These are phyloP conservation scores for Meiosimyza decipiens DNA, from an alignment of 2,888 invertebrate species.

Conservation along the genomic window DNA sequence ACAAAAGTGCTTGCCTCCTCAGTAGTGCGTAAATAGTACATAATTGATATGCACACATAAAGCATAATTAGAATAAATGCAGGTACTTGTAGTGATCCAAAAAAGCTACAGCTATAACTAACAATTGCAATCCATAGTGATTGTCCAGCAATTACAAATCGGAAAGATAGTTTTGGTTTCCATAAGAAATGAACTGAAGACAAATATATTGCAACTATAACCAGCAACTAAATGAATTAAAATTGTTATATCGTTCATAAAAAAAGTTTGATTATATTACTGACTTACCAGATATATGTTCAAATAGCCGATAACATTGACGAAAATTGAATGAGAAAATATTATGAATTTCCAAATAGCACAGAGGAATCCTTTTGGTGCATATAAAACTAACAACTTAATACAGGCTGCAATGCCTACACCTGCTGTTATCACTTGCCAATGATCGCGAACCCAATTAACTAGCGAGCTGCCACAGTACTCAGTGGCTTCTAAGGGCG, in stretches of 20 bases:
- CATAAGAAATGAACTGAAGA: slow-evolving; percentile 79
- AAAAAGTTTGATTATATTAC: not conserved
- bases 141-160: slow-evolving; percentile 77
- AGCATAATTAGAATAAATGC: slow-evolving; percentile 77
- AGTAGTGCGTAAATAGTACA: slow-evolving; percentile 63
- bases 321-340: slow-evolving; percentile 62
- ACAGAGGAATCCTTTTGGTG: slow-evolving; percentile 72
- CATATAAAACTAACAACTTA: slow-evolving; percentile 68
- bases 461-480: slow-evolving; percentile 80
- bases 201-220: slow-evolving; percentile 77
- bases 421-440: slow-evolving; percentile 72
- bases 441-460: slow-evolving; percentile 75
- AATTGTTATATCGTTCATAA: not conserved
- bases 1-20: slow-evolving; percentile 55
- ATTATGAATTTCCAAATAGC: slow-evolving; percentile 67
- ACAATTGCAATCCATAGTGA: slow-evolving; percentile 81
- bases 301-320: slow-evolving; percentile 58
- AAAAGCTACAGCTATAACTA: slow-evolving; percentile 79
- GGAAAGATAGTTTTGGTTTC: slow-evolving; percentile 76
- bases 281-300: slow-evolving; percentile 61
- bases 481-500: slow-evolving; percentile 83
- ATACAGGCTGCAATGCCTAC: slow-evolving; percentile 57
- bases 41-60: slow-evolving; percentile 65
- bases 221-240: slow-evolving; percentile 72
- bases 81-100: slow-evolving; percentile 81